These are phyloP conservation scores for Plebejus melissa DNA, from an alignment of 2,888 invertebrate species.

Conservation along the genomic window DNA sequence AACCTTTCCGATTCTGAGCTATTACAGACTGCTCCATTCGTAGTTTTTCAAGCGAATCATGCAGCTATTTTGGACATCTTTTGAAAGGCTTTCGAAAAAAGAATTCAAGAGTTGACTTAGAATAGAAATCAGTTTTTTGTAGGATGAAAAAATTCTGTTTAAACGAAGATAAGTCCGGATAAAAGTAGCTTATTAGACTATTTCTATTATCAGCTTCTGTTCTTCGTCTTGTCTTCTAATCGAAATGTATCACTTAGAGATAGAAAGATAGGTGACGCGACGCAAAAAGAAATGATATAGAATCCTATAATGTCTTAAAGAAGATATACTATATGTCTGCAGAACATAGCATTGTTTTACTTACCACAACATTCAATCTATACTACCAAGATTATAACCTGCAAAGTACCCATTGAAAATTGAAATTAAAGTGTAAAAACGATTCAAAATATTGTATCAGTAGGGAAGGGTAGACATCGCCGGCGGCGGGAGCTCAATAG, in stretches of 20 bases:
- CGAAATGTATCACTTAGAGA: background rate
- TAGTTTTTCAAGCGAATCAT: slow-evolving; percentile 34
- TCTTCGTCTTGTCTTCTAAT: background rate
- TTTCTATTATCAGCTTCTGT: background rate
- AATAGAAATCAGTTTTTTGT: background rate
- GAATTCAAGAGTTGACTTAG: background rate
- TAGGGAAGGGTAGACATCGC: slow-evolving; percentile 9
- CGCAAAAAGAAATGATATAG: background rate
- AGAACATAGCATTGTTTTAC: background rate
- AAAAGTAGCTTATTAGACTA: background rate
- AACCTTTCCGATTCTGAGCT: slow-evolving; percentile 9
- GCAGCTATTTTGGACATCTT: slow-evolving; percentile 32
- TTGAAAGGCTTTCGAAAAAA: slow-evolving; percentile 24
- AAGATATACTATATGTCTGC: background rate
- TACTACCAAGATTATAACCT: background rate
- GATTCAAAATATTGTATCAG: slow-evolving; percentile 3
- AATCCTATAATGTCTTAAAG: background rate
- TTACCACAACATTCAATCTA: background rate
- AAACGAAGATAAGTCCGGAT: background rate
- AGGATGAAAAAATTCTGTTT: background rate
- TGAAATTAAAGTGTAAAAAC: slow-evolving; percentile 20
- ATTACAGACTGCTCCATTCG: slow-evolving; percentile 12
- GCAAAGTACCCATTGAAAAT: slow-evolving; percentile 7
- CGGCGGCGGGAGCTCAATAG: slow-evolving; percentile 31
- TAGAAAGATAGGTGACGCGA: background rate